Evolutionary conservation across 37 sponge, comb jelly and placozoan species (phyloP).

Genomic region (Crambe crambe): DNA sequence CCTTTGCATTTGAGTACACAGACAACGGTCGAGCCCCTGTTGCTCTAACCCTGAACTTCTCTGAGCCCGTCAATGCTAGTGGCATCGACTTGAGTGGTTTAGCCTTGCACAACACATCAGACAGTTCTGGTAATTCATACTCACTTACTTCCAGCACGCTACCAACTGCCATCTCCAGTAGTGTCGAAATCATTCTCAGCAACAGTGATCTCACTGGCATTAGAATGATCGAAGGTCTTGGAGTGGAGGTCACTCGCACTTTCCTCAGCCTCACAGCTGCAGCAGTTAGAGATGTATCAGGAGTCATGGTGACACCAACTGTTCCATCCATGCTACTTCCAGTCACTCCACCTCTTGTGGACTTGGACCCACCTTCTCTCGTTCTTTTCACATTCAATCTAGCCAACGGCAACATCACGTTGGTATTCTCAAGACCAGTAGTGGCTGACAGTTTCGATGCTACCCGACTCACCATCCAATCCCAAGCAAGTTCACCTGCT

Average conservation of each 20-base stretch:
- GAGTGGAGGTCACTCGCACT: slow-evolving; percentile 14
- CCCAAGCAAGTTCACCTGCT: not conserved
- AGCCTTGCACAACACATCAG: slow-evolving; percentile 51
- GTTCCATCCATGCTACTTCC: slow-evolving; percentile 11
- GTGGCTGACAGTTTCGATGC: slow-evolving; percentile 54
- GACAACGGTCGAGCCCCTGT: slow-evolving; percentile 59
- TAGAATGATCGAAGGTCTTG: slow-evolving; percentile 39
- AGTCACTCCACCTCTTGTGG: slow-evolving; percentile 63
- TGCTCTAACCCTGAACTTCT: slow-evolving; percentile 65
- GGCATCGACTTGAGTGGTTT: slow-evolving; percentile 51
- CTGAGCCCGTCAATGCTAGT: slow-evolving; percentile 70
- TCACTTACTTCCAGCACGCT: slow-evolving; percentile 29
- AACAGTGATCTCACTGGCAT: slow-evolving; percentile 64
- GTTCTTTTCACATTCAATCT: slow-evolving; percentile 70
- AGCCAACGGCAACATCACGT: slow-evolving; percentile 53
- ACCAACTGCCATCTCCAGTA: slow-evolving; percentile 7
- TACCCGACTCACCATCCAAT: slow-evolving; percentile 64
- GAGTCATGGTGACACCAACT: slow-evolving; percentile 25
- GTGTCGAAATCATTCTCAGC: slow-evolving; percentile 41
- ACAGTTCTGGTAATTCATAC: slow-evolving; percentile 21
- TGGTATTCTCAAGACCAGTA: slow-evolving; percentile 71
- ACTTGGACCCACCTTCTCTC: slow-evolving; percentile 68
- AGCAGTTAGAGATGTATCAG: slow-evolving; percentile 66
- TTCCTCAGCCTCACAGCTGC: slow-evolving; percentile 42
- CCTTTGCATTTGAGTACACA: slow-evolving; percentile 66